Conservation (phyloP, 1,140 invertebrate genomes). For the Nasonia giraulti region DNA sequence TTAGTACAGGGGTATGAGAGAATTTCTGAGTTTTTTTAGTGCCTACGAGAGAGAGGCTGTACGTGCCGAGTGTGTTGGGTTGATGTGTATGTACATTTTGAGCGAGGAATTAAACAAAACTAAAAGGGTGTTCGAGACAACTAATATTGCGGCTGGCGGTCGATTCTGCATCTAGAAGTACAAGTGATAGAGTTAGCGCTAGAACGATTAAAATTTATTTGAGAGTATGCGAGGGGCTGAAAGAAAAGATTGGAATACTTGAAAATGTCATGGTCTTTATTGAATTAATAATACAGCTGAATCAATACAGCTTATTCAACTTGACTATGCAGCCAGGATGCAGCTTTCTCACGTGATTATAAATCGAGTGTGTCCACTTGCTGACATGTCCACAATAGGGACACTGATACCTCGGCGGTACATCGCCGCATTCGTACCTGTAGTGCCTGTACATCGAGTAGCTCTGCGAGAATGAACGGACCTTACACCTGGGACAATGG, state of each 20-base stretch:
- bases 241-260: background rate
- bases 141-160: too few species aligned
- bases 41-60: background rate
- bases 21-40: background rate
- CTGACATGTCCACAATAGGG: conserved; percentile 71
- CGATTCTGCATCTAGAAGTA: too few species aligned
- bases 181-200: too few species aligned
- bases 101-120: background rate
- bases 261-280: too few species aligned
- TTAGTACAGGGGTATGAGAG: background rate
- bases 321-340: conserved; percentile 58
- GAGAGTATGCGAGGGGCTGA: background rate
- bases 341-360: conserved; percentile 67
- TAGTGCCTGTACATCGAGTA: conserved; percentile 79
- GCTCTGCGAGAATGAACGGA: conserved; percentile 70
- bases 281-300: too few species aligned
- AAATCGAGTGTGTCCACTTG: conserved; percentile 68
- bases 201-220: background rate
- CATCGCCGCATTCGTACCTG: conserved; percentile 82
- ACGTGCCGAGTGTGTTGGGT: background rate
- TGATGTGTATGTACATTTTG: background rate
- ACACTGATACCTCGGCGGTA: conserved; percentile 80
- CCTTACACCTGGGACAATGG: conserved; percentile 66
- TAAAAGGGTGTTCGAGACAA: background rate
- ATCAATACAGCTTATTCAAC: conserved; percentile 60